Evolutionary conservation across 1,140 invertebrate species (phyloP), one percentile per base, ranked within the genome.

Genomic region (Rhopalosiphum padi): DNA sequence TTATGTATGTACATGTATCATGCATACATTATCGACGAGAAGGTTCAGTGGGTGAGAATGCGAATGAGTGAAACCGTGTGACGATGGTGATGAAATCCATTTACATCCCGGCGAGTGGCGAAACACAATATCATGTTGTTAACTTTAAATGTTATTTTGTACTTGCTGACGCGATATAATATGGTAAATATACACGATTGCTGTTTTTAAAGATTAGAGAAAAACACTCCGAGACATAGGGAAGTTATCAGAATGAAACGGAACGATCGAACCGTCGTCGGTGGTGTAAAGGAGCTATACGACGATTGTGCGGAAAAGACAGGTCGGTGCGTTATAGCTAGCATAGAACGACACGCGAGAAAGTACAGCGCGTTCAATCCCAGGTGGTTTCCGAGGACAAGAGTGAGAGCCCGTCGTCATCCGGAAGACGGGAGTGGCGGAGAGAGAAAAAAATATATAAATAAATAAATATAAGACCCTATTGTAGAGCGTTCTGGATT

Each of bases 401-500:
- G 60, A 77, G 60, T n/a, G 60, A 83, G 91, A 30, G 46, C 21
- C 46, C 91, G 77, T 53, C 91, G 37, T 85, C 77, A 11, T 48
- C 46, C 9, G 8, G 1, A 6, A 25, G 88, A 43, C 2, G 22
- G 77, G 35, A 11, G 35, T 51, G 43, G 23, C 9, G 43, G 25
- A 41, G 6, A 51, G 18, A 48, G 51, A 6, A 18, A 35, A n/a
- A 37, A 93, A 91, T 48, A 86, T 93, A 93, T 93, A 93, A 93
- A 93, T 93, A 93, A 93, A 93, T 93, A 93, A 93, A 93, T 86
- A 93, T 86, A 86, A 93, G 82, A 92, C 60, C 60, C 41, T 21
- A 37, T 82, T 92, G 68, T 83, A 48, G 30, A 35, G 37, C 41
- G 23, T 77, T 15, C 60, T 77, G 23, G 41, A 25, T 3, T 4